Conservation (phyloP, 2,113 vertebrate species). For the Oncorhynchus gorbuscha region DNA sequence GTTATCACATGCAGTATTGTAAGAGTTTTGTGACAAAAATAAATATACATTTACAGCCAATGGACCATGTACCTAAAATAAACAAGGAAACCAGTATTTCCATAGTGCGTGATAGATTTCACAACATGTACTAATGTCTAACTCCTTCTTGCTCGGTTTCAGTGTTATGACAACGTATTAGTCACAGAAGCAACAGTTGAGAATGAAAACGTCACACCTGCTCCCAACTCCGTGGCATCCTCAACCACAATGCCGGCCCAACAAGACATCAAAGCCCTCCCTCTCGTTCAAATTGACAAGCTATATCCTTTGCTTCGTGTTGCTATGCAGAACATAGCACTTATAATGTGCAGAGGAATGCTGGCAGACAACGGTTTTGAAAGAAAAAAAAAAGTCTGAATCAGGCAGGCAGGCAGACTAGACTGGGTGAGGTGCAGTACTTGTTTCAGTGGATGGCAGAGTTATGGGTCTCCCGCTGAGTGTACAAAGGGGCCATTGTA, state of each 20-base stretch:
- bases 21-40: not conserved
- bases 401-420: constrained; percentile 23
- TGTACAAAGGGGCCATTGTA: constrained; percentile 25
- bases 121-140: not conserved
- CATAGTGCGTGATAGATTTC: constrained; percentile 13
- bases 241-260: too few relatives aligned
- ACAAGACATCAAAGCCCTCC: too few relatives aligned
- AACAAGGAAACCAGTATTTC: constrained; percentile 40
- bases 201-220: too few relatives aligned
- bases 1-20: not conserved
- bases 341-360: constrained; percentile 7
- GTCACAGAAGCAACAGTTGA: too few relatives aligned
- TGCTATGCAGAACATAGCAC: not conserved
- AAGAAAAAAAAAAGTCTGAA: constrained; percentile 22
- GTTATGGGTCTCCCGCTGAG: not conserved
- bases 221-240: not conserved
- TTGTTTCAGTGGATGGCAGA: constrained; percentile 4
- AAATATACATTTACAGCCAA: not conserved
- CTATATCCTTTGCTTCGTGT: not conserved
- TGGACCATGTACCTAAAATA: constrained; percentile 1
- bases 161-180: not conserved
- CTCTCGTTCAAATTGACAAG: too few relatives aligned
- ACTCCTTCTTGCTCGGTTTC: not conserved
- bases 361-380: constrained; percentile 12
- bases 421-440: constrained; percentile 1